These are phyloP conservation scores for Pterois miles DNA, from an alignment of 2,797 vertebrate genomes.

Conservation along the genomic window DNA sequence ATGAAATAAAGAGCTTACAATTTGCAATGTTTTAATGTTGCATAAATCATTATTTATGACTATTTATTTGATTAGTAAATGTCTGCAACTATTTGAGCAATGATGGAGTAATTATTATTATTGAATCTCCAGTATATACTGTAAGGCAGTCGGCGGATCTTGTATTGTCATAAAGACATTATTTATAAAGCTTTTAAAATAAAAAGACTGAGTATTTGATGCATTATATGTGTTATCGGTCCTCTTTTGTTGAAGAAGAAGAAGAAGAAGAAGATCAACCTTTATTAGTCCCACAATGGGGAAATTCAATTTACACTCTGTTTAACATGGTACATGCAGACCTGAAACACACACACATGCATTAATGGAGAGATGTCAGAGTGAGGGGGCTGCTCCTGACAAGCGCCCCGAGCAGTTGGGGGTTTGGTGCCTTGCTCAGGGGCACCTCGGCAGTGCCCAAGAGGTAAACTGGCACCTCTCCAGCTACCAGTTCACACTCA, in stretches of 20 bases:
- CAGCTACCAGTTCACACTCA: too few relatives aligned
- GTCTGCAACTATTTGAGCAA: neutral
- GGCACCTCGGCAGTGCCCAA: too few relatives aligned
- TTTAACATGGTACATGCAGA: too few relatives aligned
- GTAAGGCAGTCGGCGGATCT: neutral
- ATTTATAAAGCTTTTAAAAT: neutral
- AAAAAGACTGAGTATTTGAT: neutral
- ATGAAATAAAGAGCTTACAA: neutral
- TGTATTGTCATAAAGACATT: neutral
- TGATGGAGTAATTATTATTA: neutral
- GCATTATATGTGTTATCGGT: neutral
- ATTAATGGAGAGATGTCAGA: too few relatives aligned
- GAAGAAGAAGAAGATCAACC: too few relatives aligned
- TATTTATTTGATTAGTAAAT: conserved; percentile 61
- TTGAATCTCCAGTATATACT: neutral
- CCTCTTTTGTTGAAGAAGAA: neutral
- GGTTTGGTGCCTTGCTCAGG: too few relatives aligned
- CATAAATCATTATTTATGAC: conserved; percentile 35
- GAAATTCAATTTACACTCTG: too few relatives aligned
- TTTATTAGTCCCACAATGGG: too few relatives aligned
- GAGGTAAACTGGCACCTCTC: too few relatives aligned
- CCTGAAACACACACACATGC: too few relatives aligned
- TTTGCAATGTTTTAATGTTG: neutral
- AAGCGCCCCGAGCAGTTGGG: too few relatives aligned
- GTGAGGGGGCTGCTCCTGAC: too few relatives aligned